These are phyloP conservation scores for Canis aureus DNA, from an alignment of 2,113 vertebrate genomes.

Conservation along the genomic window DNA sequence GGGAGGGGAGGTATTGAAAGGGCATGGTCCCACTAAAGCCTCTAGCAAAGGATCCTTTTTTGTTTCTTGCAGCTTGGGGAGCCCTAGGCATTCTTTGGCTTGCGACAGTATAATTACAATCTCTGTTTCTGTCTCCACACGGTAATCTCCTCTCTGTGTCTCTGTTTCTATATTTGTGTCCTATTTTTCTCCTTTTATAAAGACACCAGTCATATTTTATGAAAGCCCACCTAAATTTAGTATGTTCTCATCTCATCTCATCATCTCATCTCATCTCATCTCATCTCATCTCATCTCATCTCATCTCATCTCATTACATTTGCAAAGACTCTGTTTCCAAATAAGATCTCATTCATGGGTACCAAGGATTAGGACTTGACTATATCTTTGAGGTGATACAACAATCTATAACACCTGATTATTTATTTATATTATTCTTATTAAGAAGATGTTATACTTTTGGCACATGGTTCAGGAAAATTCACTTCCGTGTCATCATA, in stretches of 20 bases:
- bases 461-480: background rate
- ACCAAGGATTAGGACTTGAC: background rate
- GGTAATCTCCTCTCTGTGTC: background rate
- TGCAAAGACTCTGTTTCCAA: constrained; percentile 5
- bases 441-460: background rate
- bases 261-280: too few species aligned
- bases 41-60: background rate
- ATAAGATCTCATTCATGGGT: background rate
- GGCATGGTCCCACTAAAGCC: background rate
- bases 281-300: too few species aligned
- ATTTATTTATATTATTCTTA: background rate
- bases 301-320: background rate
- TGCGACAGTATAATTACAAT: background rate
- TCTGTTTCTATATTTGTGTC: background rate
- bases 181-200: background rate
- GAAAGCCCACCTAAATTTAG: background rate
- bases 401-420: background rate
- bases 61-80: background rate
- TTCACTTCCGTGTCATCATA: background rate
- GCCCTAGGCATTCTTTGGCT: background rate
- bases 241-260: background rate
- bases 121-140: background rate
- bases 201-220: background rate
- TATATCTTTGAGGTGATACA: background rate
- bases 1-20: background rate